These are phyloP conservation scores for Oscheius sp. DNA, from an alignment of 2,888 invertebrate species.

Conservation along the genomic window DNA sequence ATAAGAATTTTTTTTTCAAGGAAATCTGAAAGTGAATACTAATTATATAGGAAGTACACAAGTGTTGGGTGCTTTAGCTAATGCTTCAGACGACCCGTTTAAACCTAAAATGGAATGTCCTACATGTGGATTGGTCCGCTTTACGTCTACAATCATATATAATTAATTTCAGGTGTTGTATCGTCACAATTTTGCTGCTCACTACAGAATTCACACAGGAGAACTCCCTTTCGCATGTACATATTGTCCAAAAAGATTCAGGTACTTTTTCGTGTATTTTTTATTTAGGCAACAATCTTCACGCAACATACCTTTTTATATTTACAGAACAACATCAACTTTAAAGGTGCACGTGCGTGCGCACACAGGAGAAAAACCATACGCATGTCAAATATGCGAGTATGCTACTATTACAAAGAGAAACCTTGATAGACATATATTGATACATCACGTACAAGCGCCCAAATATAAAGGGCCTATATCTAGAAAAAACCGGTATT, in stretches of 20 bases:
- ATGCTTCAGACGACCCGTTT: conserved; percentile 51
- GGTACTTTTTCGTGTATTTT: conserved; percentile 42
- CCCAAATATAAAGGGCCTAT: conserved; percentile 52
- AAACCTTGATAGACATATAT: conserved; percentile 70
- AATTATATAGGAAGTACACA: conserved; percentile 17
- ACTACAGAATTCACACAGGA: conserved; percentile 72
- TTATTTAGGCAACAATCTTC: not conserved
- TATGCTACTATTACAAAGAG: conserved; percentile 69
- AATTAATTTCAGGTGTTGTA: conserved; percentile 46
- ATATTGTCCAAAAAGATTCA: conserved; percentile 67
- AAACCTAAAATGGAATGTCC: conserved; percentile 71
- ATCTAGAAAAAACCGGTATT: conserved; percentile 48
- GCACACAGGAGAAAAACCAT: conserved; percentile 72
- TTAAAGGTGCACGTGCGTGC: conserved; percentile 67
- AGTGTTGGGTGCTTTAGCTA: conserved; percentile 56
- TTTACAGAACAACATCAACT: conserved; percentile 66
- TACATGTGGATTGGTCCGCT: conserved; percentile 64
- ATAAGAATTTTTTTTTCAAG: not conserved
- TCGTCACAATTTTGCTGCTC: conserved; percentile 70
- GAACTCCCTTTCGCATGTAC: conserved; percentile 69
- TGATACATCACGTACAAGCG: conserved; percentile 64
- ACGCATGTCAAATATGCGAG: conserved; percentile 63
- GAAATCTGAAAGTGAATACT: not conserved
- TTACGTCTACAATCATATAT: not conserved
- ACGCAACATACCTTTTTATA: not conserved